Conservation (phyloP, 2,888 invertebrate species). For the Graphium colonna region DNA sequence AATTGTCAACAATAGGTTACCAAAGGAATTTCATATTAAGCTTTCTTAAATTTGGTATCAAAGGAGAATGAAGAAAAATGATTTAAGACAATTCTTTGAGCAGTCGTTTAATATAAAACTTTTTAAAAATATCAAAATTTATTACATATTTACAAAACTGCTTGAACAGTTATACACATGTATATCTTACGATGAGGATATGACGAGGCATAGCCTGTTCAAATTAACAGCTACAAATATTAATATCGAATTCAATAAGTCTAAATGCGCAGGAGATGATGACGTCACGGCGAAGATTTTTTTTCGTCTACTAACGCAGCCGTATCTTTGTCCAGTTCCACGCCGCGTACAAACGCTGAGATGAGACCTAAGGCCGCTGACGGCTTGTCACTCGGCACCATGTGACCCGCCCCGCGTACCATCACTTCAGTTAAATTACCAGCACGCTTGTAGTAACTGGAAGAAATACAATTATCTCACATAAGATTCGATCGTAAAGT, state of each 20-base stretch:
- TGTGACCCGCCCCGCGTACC: slow-evolving; percentile 83
- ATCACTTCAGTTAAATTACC: slow-evolving; percentile 81
- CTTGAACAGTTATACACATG: slow-evolving; percentile 14
- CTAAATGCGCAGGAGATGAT: slow-evolving; percentile 43
- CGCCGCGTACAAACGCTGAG: slow-evolving; percentile 78
- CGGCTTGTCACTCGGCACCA: slow-evolving; percentile 83
- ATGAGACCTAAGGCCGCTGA: slow-evolving; percentile 80
- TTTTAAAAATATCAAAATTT: slow-evolving; percentile 10
- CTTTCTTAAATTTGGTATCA: too few species aligned
- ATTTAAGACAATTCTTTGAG: neutral
- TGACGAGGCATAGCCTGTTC: slow-evolving; percentile 8
- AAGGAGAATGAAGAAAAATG: too few species aligned
- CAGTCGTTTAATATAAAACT: neutral
- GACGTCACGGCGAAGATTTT: slow-evolving; percentile 44
- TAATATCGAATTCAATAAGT: slow-evolving; percentile 13
- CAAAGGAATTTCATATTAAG: too few species aligned
- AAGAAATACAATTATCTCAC: slow-evolving; percentile 4
- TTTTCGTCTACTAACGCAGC: slow-evolving; percentile 53
- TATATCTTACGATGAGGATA: slow-evolving; percentile 1
- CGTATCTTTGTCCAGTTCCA: slow-evolving; percentile 56
- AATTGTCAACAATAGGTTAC: too few species aligned
- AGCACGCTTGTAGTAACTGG: slow-evolving; percentile 77
- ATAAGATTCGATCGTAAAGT: too few species aligned
- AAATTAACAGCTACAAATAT: slow-evolving; percentile 16
- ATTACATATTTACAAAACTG: slow-evolving; percentile 24